Conservation (phyloP, 2,113 vertebrate genomes). For the Erythrolamprus reginae region DNA sequence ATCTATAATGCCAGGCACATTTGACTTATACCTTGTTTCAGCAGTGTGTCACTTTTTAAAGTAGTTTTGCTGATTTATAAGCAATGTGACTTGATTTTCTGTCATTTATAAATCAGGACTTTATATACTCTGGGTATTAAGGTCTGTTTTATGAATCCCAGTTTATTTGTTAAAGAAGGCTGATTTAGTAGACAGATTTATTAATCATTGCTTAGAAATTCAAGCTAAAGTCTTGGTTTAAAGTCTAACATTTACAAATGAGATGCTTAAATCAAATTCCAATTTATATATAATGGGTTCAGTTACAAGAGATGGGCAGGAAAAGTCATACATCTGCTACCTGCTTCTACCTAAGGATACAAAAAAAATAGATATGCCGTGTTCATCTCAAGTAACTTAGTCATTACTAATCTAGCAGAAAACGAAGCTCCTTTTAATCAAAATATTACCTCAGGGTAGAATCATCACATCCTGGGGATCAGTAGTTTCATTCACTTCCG, state of each 20-base stretch:
- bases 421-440: constrained; percentile 39
- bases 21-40: constrained; percentile 45
- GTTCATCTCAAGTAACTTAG: constrained; percentile 41
- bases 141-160: constrained; percentile 46
- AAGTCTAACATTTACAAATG: constrained; percentile 50
- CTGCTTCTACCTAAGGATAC: constrained; percentile 29
- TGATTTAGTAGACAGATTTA: constrained; percentile 51
- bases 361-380: constrained; percentile 16
- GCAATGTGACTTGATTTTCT: constrained; percentile 46
- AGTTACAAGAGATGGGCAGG: constrained; percentile 32
- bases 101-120: constrained; percentile 43
- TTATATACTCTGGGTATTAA: constrained; percentile 43
- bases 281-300: constrained; percentile 53
- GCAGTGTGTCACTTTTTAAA: constrained; percentile 36
- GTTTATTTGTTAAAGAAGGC: constrained; percentile 53
- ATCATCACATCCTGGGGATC: neutral
- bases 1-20: constrained; percentile 49
- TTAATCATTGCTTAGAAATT: constrained; percentile 51
- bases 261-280: constrained; percentile 53
- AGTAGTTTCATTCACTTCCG: neutral
- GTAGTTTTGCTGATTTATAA: constrained; percentile 52
- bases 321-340: constrained; percentile 25
- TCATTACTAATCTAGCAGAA: constrained; percentile 12
- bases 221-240: constrained; percentile 37
- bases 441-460: constrained; percentile 25